Evolutionary conservation across 2,113 vertebrate genomes (phyloP).

Genomic region (Motacilla alba): DNA sequence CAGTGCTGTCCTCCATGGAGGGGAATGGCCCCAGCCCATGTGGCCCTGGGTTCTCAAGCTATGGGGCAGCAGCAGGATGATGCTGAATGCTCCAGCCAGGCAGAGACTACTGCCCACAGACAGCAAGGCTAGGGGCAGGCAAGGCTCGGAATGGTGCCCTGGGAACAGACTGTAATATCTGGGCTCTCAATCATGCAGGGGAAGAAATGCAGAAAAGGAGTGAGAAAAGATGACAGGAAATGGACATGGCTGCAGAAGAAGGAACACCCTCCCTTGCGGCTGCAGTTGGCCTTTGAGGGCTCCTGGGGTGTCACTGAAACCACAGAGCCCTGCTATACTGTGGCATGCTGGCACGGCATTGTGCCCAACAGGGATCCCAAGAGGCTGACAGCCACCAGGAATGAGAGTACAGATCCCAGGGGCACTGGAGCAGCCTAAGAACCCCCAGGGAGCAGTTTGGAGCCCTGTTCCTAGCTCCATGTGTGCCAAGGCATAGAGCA

Average conservation of each 20-base stretch:
- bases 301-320: neutral
- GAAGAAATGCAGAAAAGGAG: neutral
- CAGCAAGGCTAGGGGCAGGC: neutral
- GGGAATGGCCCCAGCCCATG: rapidly evolving
- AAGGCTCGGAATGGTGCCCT: neutral
- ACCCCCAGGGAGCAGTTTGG: neutral
- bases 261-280: neutral
- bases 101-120: neutral
- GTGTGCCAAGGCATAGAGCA: neutral
- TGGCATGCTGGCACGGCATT: rapidly evolving
- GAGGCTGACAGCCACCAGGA: neutral
- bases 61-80: neutral
- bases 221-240: constrained; percentile 9
- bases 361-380: neutral
- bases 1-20: neutral
- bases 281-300: neutral
- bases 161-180: neutral
- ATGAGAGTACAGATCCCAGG: neutral
- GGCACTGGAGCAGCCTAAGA: neutral
- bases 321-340: neutral
- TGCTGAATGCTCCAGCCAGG: neutral
- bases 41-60: neutral
- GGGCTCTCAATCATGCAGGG: neutral
- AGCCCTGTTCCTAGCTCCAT: neutral
- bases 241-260: neutral